Evolutionary conservation across 2,113 vertebrate species (phyloP), one percentile per base, ranked within the genome.

Genomic region (Pterophyllum scalare): DNA sequence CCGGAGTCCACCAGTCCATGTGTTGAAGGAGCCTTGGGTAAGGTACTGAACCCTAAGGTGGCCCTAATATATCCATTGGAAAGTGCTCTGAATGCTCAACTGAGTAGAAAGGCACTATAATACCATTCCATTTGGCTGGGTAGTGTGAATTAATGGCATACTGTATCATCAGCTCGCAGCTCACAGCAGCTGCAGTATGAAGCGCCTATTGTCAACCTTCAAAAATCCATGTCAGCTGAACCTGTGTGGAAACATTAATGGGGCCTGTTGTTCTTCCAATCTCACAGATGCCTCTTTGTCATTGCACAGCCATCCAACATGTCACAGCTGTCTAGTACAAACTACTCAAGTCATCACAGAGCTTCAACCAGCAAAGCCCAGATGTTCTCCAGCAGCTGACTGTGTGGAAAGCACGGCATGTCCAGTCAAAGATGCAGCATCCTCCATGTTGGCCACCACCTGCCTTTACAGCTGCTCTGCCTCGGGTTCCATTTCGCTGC

Each of bases 381-480:
- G 92, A 94, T 94, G 93, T 94, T 93, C 67, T 85, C 67, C 85
- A 91, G 80, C 93, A 92, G 90, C 89, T 94, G 93, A 93, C 56
- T 75, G 84, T 87, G 74, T 72, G 49, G 75, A 83, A 91, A 82
- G 76, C 26, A 31, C 62, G 79, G 88, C 87, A 33, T 81, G 93
- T 92, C 91, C 92, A 94, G 92, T 91, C 88, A 91, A 77, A 91
- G 87, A 93, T 84, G 86, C 83, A 81, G 56, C 78, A 75, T 85
- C 87, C 56, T 80, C 75, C 88, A 79, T 64, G 86, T 87, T 91
- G 89, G 86, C 92, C 91, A 88, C 92, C 93, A 94, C 91, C 93
- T 94, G 93, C 89, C 87, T 83, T 28, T 88, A 75, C 92, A 94
- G 92, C 91, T 94, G 93, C 89, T 88, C 59, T 0, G 87, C 88